These are phyloP conservation scores for Drosophila ficusphila DNA, from an alignment of 1,140 invertebrate genomes.

Conservation along the genomic window DNA sequence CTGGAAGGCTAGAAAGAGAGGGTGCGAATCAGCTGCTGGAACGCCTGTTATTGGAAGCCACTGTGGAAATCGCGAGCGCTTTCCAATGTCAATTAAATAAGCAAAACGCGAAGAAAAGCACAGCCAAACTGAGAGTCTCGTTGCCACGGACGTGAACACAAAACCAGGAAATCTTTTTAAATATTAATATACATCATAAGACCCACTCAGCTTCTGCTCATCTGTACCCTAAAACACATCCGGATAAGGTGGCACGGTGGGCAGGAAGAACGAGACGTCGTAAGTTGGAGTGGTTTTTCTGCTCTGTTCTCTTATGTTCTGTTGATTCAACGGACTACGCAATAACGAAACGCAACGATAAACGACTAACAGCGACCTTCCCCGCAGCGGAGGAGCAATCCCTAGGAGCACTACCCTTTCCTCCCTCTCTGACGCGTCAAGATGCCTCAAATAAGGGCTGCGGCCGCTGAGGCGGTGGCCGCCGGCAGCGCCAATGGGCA, in stretches of 20 bases:
- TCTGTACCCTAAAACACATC: too few relatives aligned
- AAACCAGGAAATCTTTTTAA: conserved; percentile 27
- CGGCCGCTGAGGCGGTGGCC: conserved; percentile 69
- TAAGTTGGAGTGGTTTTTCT: background rate
- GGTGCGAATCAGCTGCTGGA: conserved; percentile 35
- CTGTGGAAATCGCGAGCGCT: conserved; percentile 32
- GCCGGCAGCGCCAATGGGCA: conserved; percentile 60
- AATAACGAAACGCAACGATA: conserved; percentile 73
- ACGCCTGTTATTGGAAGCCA: conserved; percentile 45
- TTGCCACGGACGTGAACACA: background rate
- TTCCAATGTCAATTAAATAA: conserved; percentile 70
- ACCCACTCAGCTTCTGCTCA: too few relatives aligned
- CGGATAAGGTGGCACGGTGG: conserved; percentile 1
- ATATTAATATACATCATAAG: too few relatives aligned
- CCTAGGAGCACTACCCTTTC: background rate
- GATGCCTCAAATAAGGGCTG: conserved; percentile 75
- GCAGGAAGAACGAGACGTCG: background rate
- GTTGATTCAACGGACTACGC: conserved; percentile 55
- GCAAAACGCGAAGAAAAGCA: conserved; percentile 47
- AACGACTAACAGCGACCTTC: too few relatives aligned
- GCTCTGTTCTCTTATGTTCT: background rate
- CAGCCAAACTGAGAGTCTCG: conserved; percentile 4
- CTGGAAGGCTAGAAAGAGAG: conserved; percentile 19
- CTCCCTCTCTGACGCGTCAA: too few relatives aligned
- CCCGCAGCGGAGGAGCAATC: conserved; percentile 6